Base-by-base conservation (phyloP, 37 sponge, comb jelly and placozoan species). In the Haliclona indistincta region DNA sequence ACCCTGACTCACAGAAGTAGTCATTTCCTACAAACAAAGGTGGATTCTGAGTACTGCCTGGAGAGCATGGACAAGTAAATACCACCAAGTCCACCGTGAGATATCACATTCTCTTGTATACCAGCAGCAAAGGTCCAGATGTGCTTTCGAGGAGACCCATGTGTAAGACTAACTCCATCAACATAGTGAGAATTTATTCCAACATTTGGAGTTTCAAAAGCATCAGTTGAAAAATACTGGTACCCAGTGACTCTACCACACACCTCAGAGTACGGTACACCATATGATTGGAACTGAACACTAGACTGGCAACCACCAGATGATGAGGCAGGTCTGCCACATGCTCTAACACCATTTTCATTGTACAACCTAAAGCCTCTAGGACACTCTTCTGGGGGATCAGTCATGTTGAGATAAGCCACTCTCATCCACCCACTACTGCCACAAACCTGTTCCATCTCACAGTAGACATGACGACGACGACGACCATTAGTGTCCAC, bases 81-180 rank as follows among this genome's bases (percentile, higher is more conserved):
- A n/a, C 13, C 13, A 58, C 26, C 60, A 58, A 58, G n/a, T n/a
- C n/a, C n/a, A n/a, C n/a, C n/a, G n/a, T n/a, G n/a, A n/a, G n/a
- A n/a, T n/a, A n/a, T n/a, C n/a, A n/a, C 25, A 58, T 26, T 47
- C 51, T 47, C 60, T 58, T 8, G 25, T 25, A 25, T n/a, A n/a
- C 60, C 60, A 58, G 23, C 30, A 11, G 65, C 39, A 44, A 78
- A 78, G 4, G 69, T 55, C 79, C 79, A 78, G 6, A 78, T 49
- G 37, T 78, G 79, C 23, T 55, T 68, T 1, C 70, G 68, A 29
- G 79, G 79, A 26, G 33, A 37, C 7, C 69, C 68, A 49, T 68
- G 70, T 13, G 70, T 68, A 2, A 78, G 22, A 54, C 58, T 54
- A 52, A 78, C 38, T 3, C 79, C 79, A 68, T 78, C 79, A 13